Conservation (phyloP, 2,113 vertebrate genomes). For the Terrapene triunguis region DNA sequence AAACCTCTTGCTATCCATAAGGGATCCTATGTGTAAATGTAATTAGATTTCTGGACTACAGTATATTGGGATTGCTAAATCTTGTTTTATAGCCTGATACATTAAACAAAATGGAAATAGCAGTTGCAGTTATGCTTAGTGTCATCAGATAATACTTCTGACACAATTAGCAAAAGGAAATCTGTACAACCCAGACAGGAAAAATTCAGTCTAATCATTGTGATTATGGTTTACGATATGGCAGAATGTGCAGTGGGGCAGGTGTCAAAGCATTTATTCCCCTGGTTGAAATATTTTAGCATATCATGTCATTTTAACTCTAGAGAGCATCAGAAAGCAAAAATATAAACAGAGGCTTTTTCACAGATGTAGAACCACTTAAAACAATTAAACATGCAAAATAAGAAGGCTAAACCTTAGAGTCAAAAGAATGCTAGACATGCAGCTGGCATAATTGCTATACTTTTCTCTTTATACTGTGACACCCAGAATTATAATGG, state of each 20-base stretch:
- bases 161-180: constrained; percentile 2
- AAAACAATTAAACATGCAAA: constrained; percentile 22
- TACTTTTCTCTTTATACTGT: constrained; percentile 25
- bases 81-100: neutral
- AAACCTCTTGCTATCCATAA: neutral
- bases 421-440: neutral
- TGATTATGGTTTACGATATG: neutral
- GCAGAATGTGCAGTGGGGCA: neutral
- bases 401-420: constrained; percentile 1
- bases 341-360: constrained; percentile 8
- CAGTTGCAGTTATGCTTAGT: neutral
- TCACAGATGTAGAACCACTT: neutral
- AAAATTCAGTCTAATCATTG: constrained; percentile 34
- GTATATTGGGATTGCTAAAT: neutral
- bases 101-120: constrained; percentile 44
- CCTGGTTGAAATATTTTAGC: constrained; percentile 17
- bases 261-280: constrained; percentile 6
- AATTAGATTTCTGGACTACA: constrained; percentile 18
- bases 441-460: neutral
- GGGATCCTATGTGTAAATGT: neutral
- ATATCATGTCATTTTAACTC: neutral
- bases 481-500: constrained; percentile 16
- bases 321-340: neutral
- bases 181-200: neutral
- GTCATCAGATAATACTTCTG: constrained; percentile 33